Evolutionary conservation across 2,888 invertebrate species (phyloP).

Genomic region (Cheiracanthium punctorium): DNA sequence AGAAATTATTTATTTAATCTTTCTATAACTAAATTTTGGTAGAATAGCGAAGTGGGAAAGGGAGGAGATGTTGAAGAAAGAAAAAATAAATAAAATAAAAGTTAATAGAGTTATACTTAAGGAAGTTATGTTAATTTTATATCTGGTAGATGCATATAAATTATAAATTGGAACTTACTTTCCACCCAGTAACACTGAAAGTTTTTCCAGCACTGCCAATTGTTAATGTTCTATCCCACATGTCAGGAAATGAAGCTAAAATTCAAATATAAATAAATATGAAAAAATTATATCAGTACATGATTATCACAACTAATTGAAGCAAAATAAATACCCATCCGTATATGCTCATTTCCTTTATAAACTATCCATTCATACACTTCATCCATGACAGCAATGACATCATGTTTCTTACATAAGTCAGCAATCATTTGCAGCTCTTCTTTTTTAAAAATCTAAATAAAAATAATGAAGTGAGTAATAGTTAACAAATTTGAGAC

Average conservation of each 20-base stretch:
- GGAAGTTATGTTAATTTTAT: no score
- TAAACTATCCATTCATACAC: constrained; percentile 99
- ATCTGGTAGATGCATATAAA: no score
- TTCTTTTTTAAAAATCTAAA: constrained; percentile 75
- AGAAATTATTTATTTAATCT: no score
- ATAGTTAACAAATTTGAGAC: no score
- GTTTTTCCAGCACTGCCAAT: constrained; percentile 98
- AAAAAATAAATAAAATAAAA: no score
- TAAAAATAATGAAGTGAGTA: not conserved
- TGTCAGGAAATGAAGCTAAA: constrained; percentile 89
- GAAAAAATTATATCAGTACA: no score
- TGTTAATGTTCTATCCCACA: constrained; percentile 98
- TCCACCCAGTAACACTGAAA: constrained; percentile 98
- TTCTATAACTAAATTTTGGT: no score
- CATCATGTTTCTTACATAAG: constrained; percentile 93
- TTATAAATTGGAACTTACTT: constrained; percentile 76
- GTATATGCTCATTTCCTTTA: constrained; percentile 86
- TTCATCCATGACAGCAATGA: constrained; percentile 94
- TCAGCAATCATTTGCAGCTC: constrained; percentile 83
- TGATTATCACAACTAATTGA: no score
- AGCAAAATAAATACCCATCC: constrained; percentile 86
- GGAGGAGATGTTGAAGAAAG: no score
- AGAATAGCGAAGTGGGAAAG: no score
- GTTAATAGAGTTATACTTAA: no score
- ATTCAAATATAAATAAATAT: no score